phyloP scores from a whole-genome alignment of 1,140 invertebrate species.

The Solenopsis fugax region DNA sequence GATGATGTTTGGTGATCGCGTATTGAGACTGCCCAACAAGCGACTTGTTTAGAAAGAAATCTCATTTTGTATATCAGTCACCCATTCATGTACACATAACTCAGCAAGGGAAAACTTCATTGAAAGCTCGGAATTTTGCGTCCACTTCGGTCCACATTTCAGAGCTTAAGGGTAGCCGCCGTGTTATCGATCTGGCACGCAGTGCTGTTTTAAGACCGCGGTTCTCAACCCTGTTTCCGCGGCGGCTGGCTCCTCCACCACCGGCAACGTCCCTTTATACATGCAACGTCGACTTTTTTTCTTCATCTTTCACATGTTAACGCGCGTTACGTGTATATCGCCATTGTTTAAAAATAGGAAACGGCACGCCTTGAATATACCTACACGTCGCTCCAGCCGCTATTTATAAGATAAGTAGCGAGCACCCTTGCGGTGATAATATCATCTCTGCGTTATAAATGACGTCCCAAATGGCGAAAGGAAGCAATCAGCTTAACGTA shows the following conservation, averaged over 20 bases:
- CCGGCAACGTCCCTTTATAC: not conserved
- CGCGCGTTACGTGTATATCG: not conserved
- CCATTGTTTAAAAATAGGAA: constrained; percentile 21
- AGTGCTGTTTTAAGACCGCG: constrained; percentile 83
- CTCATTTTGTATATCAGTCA: not conserved
- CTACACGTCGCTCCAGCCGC: not conserved
- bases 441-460: constrained; percentile 4
- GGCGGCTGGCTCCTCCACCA: no score
- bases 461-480: constrained; percentile 7
- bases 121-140: constrained; percentile 63
- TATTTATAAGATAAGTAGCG: constrained; percentile 10
- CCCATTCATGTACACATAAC: not conserved
- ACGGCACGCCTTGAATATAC: not conserved
- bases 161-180: constrained; percentile 79
- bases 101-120: not conserved
- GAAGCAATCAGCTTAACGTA: constrained; percentile 2
- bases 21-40: not conserved
- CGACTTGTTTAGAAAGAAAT: not conserved
- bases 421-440: not conserved
- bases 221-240: constrained; percentile 77
- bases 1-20: not conserved
- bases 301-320: constrained; percentile 2
- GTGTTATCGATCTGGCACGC: constrained; percentile 81
- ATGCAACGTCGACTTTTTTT: not conserved
- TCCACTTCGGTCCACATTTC: constrained; percentile 79